Percentiles rank a stretch among this genome's conserved stretches.
These are phyloP conservation scores for Macrophya annulata DNA, from an alignment of 2,888 invertebrate genomes.

Conservation along the genomic window DNA sequence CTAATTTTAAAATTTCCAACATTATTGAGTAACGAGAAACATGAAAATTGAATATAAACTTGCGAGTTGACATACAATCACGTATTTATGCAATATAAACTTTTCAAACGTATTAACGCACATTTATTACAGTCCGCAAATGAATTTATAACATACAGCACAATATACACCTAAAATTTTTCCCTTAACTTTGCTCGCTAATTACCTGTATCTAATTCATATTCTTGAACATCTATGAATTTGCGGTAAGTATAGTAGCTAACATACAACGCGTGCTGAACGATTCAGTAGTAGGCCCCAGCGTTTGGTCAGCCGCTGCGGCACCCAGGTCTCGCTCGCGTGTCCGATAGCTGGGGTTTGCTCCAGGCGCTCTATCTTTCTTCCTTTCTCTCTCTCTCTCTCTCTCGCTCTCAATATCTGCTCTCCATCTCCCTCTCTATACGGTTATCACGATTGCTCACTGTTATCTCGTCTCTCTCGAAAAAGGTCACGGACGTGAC, in stretches of 20 bases:
- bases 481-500: conserved; percentile 46
- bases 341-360: conserved; percentile 10
- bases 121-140: not conserved
- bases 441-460: conserved; percentile 7
- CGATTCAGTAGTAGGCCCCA: conserved; percentile 39
- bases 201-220: not conserved
- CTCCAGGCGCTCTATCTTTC: not conserved
- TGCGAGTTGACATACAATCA: not conserved
- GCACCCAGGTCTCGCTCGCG: conserved; percentile 34
- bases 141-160: not conserved
- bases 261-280: conserved; percentile 1
- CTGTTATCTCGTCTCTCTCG: not conserved
- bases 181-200: not conserved
- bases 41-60: conserved; percentile 37
- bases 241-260: not conserved
- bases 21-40: not conserved
- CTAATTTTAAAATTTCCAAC: not conserved
- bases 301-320: conserved; percentile 40
- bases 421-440: not conserved
- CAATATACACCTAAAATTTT: not conserved
- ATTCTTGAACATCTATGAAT: not conserved
- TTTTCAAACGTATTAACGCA: not conserved
- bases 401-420: not conserved
- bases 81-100: not conserved
- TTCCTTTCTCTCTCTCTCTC: not conserved